Conservation (phyloP, 2,797 vertebrate species). For the Lagorchestes hirsutus region DNA sequence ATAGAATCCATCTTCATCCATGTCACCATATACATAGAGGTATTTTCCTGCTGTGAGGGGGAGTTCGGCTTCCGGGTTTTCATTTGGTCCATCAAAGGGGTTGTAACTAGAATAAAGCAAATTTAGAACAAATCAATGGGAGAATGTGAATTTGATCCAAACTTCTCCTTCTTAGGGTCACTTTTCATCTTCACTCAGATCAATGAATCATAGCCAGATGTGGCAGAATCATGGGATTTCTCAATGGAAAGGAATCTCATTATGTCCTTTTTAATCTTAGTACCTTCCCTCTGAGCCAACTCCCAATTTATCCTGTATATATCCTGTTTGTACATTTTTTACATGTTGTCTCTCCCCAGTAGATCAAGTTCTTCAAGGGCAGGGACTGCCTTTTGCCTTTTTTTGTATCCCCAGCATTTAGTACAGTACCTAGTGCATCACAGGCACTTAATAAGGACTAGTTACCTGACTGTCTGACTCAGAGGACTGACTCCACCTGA, state of each 20-base stretch:
- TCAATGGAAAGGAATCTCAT: background rate
- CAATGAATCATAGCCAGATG: rapidly evolving
- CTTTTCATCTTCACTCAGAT: rapidly evolving
- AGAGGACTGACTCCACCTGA: background rate
- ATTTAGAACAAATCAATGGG: background rate
- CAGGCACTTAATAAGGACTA: background rate
- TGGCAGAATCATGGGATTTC: rapidly evolving
- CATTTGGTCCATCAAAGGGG: conserved; percentile 98
- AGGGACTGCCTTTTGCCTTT: background rate
- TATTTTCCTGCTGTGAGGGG: conserved; percentile 98
- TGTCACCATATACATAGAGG: conserved; percentile 97
- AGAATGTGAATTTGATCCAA: background rate
- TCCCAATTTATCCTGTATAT: background rate
- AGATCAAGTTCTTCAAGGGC: background rate
- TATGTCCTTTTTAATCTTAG: background rate
- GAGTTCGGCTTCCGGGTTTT: conserved; percentile 98
- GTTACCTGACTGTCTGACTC: background rate
- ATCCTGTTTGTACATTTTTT: background rate
- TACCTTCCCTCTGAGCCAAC: background rate
- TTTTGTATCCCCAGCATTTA: background rate
- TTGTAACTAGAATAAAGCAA: conserved; percentile 90
- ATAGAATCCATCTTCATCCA: conserved; percentile 99
- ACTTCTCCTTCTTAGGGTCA: background rate
- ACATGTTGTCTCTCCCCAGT: background rate
- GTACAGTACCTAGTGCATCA: too few relatives aligned